phyloP scores from a whole-genome alignment of 2,797 vertebrate species.

The Syngnathus acus region DNA sequence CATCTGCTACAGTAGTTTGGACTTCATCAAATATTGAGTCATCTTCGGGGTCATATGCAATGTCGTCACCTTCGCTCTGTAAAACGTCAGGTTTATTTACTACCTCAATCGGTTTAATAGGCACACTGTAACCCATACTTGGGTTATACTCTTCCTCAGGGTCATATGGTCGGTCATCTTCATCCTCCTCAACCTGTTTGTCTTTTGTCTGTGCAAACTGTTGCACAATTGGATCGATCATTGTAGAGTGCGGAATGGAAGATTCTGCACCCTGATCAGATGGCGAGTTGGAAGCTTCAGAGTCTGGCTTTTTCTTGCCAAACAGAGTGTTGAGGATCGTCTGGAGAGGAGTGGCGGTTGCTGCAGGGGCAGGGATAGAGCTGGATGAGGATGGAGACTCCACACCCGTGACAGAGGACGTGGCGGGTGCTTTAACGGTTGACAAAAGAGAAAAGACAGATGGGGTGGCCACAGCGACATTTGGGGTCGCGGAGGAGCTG shows the following conservation, averaged over 20 bases:
- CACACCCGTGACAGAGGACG: constrained; percentile 42
- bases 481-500: constrained; percentile 60
- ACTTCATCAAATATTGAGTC: constrained; percentile 94
- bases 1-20: constrained; percentile 71
- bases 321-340: constrained; percentile 93
- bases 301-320: constrained; percentile 83
- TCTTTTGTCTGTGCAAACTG: constrained; percentile 85
- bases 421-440: constrained; percentile 67
- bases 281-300: constrained; percentile 71
- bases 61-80: constrained; percentile 74
- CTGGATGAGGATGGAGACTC: constrained; percentile 55
- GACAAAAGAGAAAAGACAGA: constrained; percentile 70
- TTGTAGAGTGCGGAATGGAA: constrained; percentile 51
- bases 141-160: constrained; percentile 95
- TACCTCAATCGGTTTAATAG: constrained; percentile 53
- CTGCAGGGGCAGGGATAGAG: constrained; percentile 27
- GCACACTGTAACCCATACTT: constrained; percentile 66
- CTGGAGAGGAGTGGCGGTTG: constrained; percentile 78
- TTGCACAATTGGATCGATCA: constrained; percentile 88
- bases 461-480: constrained; percentile 64
- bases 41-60: constrained; percentile 95
- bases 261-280: constrained; percentile 69
- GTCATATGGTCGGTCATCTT: constrained; percentile 93
- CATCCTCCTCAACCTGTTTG: constrained; percentile 74
- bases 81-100: constrained; percentile 50